phyloP scores from a whole-genome alignment of 2,888 invertebrate species.

The Perithous albicinctus region DNA sequence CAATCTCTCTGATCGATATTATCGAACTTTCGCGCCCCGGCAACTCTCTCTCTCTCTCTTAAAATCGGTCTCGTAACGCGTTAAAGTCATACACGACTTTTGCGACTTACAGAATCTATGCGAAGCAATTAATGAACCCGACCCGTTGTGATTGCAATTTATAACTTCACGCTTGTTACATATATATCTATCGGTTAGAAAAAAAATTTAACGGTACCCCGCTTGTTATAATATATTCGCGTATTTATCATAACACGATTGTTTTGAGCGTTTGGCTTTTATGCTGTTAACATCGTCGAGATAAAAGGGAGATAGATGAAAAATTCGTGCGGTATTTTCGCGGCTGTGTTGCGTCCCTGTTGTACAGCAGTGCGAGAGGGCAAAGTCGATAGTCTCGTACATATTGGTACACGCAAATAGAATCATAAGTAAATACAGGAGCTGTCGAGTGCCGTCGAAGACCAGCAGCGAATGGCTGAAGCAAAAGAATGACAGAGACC shows the following conservation, averaged over 20 bases:
- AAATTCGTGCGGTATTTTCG: neutral
- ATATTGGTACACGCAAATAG: slow-evolving; percentile 33
- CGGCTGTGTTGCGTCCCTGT: neutral
- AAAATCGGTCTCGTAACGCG: slow-evolving; percentile 32
- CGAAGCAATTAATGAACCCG: slow-evolving; percentile 60
- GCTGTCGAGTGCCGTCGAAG: slow-evolving; percentile 4
- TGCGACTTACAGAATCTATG: slow-evolving; percentile 40
- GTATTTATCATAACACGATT: slow-evolving; percentile 29
- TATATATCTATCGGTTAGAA: slow-evolving; percentile 2
- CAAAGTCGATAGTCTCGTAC: slow-evolving; percentile 31
- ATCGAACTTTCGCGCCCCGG: neutral
- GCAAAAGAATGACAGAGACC: slow-evolving; percentile 27
- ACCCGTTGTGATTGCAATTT: slow-evolving; percentile 39
- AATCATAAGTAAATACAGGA: slow-evolving; percentile 47
- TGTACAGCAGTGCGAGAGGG: slow-evolving; percentile 19
- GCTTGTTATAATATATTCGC: slow-evolving; percentile 24
- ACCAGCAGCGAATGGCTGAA: neutral
- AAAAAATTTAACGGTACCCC: slow-evolving; percentile 31
- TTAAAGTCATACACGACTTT: neutral
- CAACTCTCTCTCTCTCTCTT: slow-evolving; percentile 24
- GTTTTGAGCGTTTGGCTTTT: neutral
- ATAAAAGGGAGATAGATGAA: neutral
- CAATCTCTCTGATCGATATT: slow-evolving; percentile 7
- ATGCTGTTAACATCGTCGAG: slow-evolving; percentile 3
- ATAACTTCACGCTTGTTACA: slow-evolving; percentile 18